These are phyloP conservation scores for human DNA, from an alignment of 2,113 vertebrate genomes.

Conservation along the genomic window DNA sequence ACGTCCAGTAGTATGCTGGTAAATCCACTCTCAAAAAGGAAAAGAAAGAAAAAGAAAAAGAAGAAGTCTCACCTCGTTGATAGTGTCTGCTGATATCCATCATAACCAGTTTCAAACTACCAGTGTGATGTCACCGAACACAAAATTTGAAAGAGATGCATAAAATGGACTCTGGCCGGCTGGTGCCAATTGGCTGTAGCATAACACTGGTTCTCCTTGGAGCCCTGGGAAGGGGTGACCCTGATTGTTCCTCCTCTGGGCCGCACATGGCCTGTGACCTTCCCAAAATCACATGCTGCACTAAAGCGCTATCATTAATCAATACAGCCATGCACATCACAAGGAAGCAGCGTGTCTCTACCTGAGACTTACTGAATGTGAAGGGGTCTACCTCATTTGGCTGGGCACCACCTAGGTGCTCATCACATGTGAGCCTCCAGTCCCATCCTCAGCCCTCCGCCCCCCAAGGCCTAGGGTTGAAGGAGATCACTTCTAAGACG, in stretches of 20 bases:
- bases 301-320: not conserved
- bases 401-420: rapidly evolving
- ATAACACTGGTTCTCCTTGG: not conserved
- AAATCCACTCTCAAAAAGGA: not conserved
- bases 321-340: not conserved
- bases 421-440: not conserved
- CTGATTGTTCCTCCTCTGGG: not conserved
- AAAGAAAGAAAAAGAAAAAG: not conserved
- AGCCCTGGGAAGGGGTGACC: not conserved
- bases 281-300: not conserved
- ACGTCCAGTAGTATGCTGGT: not conserved
- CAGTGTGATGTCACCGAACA: not conserved
- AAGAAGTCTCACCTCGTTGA: no score
- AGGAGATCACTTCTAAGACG: not conserved
- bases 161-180: not conserved
- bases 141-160: not conserved
- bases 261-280: not conserved
- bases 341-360: not conserved
- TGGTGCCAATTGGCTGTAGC: not conserved
- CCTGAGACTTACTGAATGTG: not conserved
- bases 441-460: no score
- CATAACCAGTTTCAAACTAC: not conserved
- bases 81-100: not conserved
- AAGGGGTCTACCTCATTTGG: not conserved
- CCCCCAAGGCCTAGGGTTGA: not conserved